Evolutionary conservation across 2,888 invertebrate genomes (phyloP), one percentile per base, ranked within the genome.

Genomic region (Melanostoma mellinum): DNA sequence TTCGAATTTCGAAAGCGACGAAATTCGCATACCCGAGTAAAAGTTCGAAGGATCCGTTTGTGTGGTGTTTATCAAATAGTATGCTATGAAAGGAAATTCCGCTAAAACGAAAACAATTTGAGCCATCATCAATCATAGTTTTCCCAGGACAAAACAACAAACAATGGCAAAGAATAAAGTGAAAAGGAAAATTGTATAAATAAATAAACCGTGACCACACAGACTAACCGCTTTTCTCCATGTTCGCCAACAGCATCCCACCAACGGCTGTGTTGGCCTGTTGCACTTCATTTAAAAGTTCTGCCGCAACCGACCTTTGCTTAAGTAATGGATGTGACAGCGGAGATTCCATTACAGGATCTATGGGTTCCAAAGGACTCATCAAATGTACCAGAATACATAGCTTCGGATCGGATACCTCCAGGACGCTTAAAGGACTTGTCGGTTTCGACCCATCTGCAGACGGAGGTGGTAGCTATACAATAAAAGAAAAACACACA

Each of bases 61-160:
- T 85, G 94, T 94, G 74, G 96, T 97, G 90, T 97, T 97, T 92
- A 97, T 95, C 88, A 97, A 94, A 92, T 97, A 97, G 90, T 97
- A 97, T 9, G 97, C 94, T 92, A 97, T 97, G 92, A 97, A 97
- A 9, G 97, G 97, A 89, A 97, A 97, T 89, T 97, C 97, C 44
- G 96, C 97, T 96, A 55, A 4, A 68, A 81, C 32, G 52, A 36
- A 55, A 52, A 46, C 32, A 58, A 46, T 55, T 40, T 30, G 36
- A 44, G 32, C 35, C 53, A 58, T 44, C 20, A 72, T 48, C 50
- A 50, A 67, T 85, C 53, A 63, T 44, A 36, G 65, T 72, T 76
- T 68, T 46, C 53, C 20, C 20, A 20, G 20, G 20, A 40, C 6
- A 33, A 60, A 60, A 33, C 35, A 44, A 44, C 9, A 60, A 60